A percentile compares a stretch with the other conserved stretches of the same genome.
phyloP scores from a whole-genome alignment of 2,888 invertebrate species.

The Pseudococcus viburni region DNA sequence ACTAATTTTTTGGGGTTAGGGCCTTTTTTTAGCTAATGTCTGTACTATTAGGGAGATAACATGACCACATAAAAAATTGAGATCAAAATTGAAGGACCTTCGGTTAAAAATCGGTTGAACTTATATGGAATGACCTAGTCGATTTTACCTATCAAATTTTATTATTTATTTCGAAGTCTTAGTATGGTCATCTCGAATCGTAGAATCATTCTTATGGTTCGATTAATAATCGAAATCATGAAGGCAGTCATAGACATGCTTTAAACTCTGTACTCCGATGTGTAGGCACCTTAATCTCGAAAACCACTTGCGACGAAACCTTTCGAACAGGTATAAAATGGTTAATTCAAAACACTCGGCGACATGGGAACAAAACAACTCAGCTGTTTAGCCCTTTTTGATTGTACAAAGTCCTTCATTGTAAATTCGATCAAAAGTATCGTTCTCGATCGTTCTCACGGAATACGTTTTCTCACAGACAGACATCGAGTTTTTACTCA shows the following conservation, averaged over 20 bases:
- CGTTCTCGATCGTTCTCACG: conserved; percentile 27
- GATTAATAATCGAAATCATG: neutral
- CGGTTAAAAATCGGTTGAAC: too few species aligned
- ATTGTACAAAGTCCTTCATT: conserved; percentile 21
- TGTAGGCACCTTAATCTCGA: neutral
- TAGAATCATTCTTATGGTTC: neutral
- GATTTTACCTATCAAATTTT: too few species aligned
- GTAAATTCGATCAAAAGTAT: conserved; percentile 46
- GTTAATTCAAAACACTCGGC: conserved; percentile 53
- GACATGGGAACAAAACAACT: conserved; percentile 54
- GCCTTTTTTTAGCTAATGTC: too few species aligned
- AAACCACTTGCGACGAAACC: conserved; percentile 22
- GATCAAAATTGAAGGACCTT: too few species aligned
- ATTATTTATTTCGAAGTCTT: too few species aligned
- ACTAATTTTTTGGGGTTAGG: too few species aligned
- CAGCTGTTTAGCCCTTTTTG: conserved; percentile 56
- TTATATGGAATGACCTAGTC: too few species aligned
- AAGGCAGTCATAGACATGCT: neutral
- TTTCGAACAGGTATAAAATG: conserved; percentile 46
- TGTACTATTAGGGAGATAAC: too few species aligned
- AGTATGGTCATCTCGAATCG: too few species aligned
- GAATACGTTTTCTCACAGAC: conserved; percentile 21
- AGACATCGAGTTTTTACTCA: neutral
- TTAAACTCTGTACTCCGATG: neutral
- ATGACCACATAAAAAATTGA: too few species aligned